A percentile compares a stretch with the other conserved stretches of the same genome.
These are phyloP conservation scores for Felis catus DNA, from an alignment of 2,113 vertebrate genomes.

Conservation along the genomic window F.catus_Fca126_mat1.0 CM031413.1:20717501-20718000, in stretches of 20 bases:
- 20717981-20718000: conserved; percentile 41
- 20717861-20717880: conserved; percentile 24
- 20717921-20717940: conserved; percentile 14
- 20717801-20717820: not conserved
- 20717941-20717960: conserved; percentile 52
- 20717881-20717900: conserved; percentile 53
- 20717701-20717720: not conserved
- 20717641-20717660: too few relatives aligned
- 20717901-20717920: conserved; percentile 54
- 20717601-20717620: not conserved
- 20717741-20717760: not conserved
- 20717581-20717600: fast-evolving
- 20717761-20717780: not conserved
- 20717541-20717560: not conserved
- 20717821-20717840: not conserved
- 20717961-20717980: conserved; percentile 45
- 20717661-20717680: not conserved
- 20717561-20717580: not conserved
- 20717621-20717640: fast-evolving
- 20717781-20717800: not conserved
- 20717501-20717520: not conserved
- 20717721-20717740: not conserved
- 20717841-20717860: not conserved
- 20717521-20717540: not conserved
- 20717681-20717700: not conserved